Evolutionary conservation across 2,888 invertebrate species (phyloP).

Genomic region (Drosophila neonasuta): DNA sequence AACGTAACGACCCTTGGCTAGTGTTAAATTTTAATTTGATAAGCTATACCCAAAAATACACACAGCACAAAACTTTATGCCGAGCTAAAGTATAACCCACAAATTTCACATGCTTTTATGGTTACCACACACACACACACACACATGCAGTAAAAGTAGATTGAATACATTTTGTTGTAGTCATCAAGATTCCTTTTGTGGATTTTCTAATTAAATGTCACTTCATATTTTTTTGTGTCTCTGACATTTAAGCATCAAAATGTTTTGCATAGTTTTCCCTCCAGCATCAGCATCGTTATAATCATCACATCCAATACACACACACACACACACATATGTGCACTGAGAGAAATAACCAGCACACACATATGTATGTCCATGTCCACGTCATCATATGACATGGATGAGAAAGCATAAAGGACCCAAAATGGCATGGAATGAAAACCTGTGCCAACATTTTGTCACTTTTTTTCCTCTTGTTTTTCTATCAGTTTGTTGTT

Average conservation of each 20-base stretch:
- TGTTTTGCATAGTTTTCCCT: constrained; percentile 51
- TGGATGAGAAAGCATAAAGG: constrained; percentile 43
- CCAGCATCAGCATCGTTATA: constrained; percentile 54
- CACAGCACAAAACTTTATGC: constrained; percentile 5
- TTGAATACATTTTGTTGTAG: constrained; percentile 32
- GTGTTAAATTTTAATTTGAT: constrained; percentile 49
- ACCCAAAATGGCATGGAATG: constrained; percentile 19
- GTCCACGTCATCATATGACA: constrained; percentile 60
- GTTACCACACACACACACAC: neutral
- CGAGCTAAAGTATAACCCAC: constrained; percentile 1
- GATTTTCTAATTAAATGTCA: constrained; percentile 75
- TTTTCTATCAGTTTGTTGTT: constrained; percentile 30
- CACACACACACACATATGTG: constrained; percentile 15
- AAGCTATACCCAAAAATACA: constrained; percentile 26
- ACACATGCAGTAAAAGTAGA: constrained; percentile 6
- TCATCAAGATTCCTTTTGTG: constrained; percentile 45
- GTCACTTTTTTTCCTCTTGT: constrained; percentile 51
- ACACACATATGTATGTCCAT: constrained; percentile 32
- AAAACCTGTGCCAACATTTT: constrained; percentile 75
- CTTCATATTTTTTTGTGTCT: constrained; percentile 48
- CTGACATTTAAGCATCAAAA: constrained; percentile 62
- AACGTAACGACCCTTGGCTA: constrained; percentile 39
- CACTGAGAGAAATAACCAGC: constrained; percentile 1
- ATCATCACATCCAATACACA: constrained; percentile 27
- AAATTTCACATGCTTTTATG: constrained; percentile 4